Base-by-base conservation (phyloP, 1,140 invertebrate species). In the Drosophila pruinosa region DNA sequence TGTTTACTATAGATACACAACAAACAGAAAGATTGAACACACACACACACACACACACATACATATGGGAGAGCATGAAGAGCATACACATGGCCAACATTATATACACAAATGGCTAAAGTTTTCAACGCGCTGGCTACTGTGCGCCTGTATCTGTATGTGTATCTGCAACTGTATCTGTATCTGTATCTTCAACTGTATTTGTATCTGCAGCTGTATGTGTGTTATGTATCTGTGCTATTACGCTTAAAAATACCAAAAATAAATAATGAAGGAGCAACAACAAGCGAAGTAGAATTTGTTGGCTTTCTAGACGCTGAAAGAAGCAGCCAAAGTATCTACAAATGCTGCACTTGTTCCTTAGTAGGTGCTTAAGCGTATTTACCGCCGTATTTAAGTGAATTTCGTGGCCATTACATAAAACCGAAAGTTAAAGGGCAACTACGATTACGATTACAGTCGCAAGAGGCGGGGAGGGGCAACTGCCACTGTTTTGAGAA, bases 1-100 rank as follows among this genome's bases (percentile, higher is more conserved):
- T 82, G 78, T 82, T 82, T 82, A 82, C 78, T 78, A 78, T 53
- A 82, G 74, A 82, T 82, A 82, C 78, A 82, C 75, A 82, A 76
- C 64, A 70, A 82, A 74, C 69, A 52, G 54, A 58, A 52, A 80
- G 69, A 78, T 78, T 72, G 59, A 73, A 82, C 72, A 45, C 48
- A 59, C 58, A 63, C 31, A 50, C 58, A 21, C 24, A 36, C 34
- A 34, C 39, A 34, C 17, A 54, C 61, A 17, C 28, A 58, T 28
- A n/a, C n/a, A n/a, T n/a, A n/a, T n/a, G n/a, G n/a, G n/a, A n/a
- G n/a, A n/a, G n/a, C n/a, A n/a, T n/a, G n/a, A n/a, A n/a, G n/a
- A n/a, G n/a, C n/a, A 48, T 26, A 54, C 48, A 50, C 19, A 56
- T 61, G 56, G 57, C 17, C 12, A 59, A 34, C 17, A 19, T 36